These are phyloP conservation scores for Nephila pilipes DNA, from an alignment of 1,140 invertebrate species.

Conservation along the genomic window DNA sequence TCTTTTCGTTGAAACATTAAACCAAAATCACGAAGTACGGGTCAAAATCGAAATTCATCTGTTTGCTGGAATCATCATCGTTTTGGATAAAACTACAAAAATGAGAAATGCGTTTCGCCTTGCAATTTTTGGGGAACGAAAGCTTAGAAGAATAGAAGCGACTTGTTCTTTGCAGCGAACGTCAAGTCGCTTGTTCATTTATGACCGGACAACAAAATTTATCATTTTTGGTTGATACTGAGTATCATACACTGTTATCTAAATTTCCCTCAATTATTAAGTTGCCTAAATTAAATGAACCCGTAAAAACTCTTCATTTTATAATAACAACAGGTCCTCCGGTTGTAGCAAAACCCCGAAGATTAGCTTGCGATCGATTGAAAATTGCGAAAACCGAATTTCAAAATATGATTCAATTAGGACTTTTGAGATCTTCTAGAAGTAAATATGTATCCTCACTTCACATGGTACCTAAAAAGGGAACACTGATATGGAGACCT, in stretches of 20 bases:
- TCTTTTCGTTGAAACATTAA: background rate
- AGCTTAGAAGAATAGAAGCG: background rate
- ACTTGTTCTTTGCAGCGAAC: constrained; percentile 23
- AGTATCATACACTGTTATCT: constrained; percentile 85
- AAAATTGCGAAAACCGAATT: too few species aligned
- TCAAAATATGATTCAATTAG: too few species aligned
- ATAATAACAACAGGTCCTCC: too few species aligned
- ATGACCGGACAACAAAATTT: background rate
- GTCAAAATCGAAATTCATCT: background rate
- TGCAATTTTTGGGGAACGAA: background rate
- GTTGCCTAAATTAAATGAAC: too few species aligned
- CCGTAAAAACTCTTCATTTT: too few species aligned
- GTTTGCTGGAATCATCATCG: constrained; percentile 8
- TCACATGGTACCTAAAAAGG: too few species aligned
- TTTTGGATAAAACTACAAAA: background rate
- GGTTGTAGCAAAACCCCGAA: too few species aligned
- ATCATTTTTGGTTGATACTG: constrained; percentile 54
- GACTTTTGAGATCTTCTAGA: too few species aligned
- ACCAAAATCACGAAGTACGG: background rate
- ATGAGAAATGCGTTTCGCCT: background rate
- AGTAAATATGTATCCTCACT: too few species aligned
- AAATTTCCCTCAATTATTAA: too few species aligned
- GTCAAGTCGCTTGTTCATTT: constrained; percentile 33
- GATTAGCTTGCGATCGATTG: too few species aligned
- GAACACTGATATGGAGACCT: too few species aligned